phyloP scores from a whole-genome alignment of 2,113 vertebrate genomes.

The Mustela nigripes region DNA sequence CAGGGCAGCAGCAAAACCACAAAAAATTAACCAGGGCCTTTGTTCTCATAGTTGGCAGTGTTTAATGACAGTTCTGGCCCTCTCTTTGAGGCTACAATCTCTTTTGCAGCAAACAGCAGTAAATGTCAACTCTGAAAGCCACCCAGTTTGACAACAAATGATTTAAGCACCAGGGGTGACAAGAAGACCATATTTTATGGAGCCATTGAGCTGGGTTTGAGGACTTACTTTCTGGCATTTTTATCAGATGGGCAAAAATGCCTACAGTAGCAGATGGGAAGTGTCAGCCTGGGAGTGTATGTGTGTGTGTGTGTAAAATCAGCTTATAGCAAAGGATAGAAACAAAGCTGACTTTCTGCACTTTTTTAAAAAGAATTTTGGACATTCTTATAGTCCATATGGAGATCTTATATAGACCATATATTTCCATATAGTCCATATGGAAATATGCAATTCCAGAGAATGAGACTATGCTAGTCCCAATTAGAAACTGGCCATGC shows the following conservation, averaged over 20 bases:
- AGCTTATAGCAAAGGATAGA: constrained; percentile 76
- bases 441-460: constrained; percentile 6
- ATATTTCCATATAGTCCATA: neutral
- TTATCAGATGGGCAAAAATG: constrained; percentile 85
- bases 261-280: constrained; percentile 83
- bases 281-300: constrained; percentile 75
- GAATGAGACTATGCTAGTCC: neutral
- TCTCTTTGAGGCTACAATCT: constrained; percentile 72
- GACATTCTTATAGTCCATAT: neutral
- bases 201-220: constrained; percentile 81
- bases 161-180: constrained; percentile 86
- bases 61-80: constrained; percentile 80
- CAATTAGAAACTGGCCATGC: neutral
- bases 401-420: too few relatives aligned
- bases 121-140: constrained; percentile 85
- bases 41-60: constrained; percentile 66
- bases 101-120: constrained; percentile 81
- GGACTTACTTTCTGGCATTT: constrained; percentile 80
- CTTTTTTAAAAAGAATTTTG: neutral
- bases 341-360: neutral
- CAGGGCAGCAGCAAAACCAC: constrained; percentile 42
- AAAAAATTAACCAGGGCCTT: constrained; percentile 69
- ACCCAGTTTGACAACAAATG: constrained; percentile 86
- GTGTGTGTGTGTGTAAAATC: neutral
- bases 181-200: constrained; percentile 84